A percentile compares a stretch with the other conserved stretches of the same genome.
Conservation (phyloP, 1,140 invertebrate species). For the Cydia amplana region DNA sequence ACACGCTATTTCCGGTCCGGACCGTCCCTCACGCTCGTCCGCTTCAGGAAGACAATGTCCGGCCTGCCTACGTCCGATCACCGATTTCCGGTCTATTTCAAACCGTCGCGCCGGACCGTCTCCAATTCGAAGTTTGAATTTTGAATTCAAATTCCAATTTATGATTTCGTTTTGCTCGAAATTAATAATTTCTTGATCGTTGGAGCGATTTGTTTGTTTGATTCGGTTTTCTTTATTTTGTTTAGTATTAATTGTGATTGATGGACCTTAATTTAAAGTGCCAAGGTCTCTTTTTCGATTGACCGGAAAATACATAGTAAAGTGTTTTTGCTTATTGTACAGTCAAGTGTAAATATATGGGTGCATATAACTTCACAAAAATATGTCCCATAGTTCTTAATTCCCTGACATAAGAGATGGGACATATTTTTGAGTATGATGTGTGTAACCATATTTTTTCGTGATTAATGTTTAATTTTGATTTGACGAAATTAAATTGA, state of each 20-base stretch:
- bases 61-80: conserved; percentile 27
- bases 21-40: conserved; percentile 16
- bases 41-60: conserved; percentile 26
- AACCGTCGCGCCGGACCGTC: background rate
- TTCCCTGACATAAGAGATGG: no score
- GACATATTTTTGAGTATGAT: no score
- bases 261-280: background rate
- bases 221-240: background rate
- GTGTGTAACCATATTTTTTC: no score
- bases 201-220: background rate
- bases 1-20: conserved; percentile 22
- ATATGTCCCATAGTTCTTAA: no score
- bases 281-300: background rate
- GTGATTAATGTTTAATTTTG: no score
- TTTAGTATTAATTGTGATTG: no score
- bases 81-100: conserved; percentile 26
- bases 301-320: background rate
- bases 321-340: no score
- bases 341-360: no score
- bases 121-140: conserved; percentile 7
- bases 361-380: no score
- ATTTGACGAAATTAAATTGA: no score
- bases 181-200: background rate
- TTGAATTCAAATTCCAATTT: background rate
- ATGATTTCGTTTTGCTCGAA: background rate